Evolutionary conservation across 2,888 invertebrate genomes (phyloP), one percentile per base, ranked within the genome.

Genomic region (Acleris holmiana): DNA sequence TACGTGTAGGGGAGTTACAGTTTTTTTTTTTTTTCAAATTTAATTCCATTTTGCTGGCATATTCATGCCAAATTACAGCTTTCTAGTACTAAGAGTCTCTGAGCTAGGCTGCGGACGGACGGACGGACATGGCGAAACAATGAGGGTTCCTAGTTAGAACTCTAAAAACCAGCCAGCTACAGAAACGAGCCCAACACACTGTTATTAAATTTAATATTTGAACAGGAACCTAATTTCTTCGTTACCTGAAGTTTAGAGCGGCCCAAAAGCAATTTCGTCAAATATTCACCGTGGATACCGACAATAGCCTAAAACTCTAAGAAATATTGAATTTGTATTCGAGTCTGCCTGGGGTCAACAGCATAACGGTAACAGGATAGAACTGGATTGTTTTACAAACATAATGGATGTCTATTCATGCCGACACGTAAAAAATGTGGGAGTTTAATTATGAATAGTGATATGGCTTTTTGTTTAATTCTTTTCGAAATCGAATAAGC

Each of bases 281-380:
- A 65, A 55, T 65, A 65, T 65, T 65, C 65, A 59, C 18, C 19
- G n/a, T 21, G 46, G 48, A 47, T 46, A 15, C 46, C 15, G 58
- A 65, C 59, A 65, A 65, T 65, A 60, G 21, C 35, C 64, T 40
- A 64, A 64, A 63, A 51, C 17, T n/a, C 35, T 46, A 51, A 69
- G 59, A 66, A 47, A 61, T 68, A 59, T 58, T 59, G 61, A 46
- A 71, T 71, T 67, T 69, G 71, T 71, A 73, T 73, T 71, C 73
- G 66, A 46, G 55, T 18, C 50, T 21, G 55, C 59, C 53, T 66
- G 50, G 29, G 59, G 66, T 67, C 66, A 58, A 57, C 61, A 13
- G 56, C 29, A 57, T 69, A 73, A 70, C 73, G 71, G 72, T 67
- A 25, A 56, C 56, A 19, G 41, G 48, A 49, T 61, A 58, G 67